Percentiles rank a stretch among this genome's conserved stretches.
Evolutionary conservation across 1,140 invertebrate genomes (phyloP).

Genomic region (Hypothenemus hampei): DNA sequence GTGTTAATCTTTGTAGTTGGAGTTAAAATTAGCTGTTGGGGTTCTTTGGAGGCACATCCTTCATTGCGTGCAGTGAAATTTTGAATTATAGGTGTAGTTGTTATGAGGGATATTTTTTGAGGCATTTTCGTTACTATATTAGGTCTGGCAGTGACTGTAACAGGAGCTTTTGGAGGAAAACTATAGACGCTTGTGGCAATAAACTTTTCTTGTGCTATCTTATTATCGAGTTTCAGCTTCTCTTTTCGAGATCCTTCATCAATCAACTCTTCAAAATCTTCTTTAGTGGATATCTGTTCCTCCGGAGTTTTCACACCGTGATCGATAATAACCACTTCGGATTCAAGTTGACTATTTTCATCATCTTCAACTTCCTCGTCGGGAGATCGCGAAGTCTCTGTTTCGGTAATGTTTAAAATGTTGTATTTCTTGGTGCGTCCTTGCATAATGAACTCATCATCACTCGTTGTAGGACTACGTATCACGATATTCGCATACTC

Average conservation of each 20-base stretch:
- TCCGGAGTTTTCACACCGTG: slow-evolving; percentile 55
- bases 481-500: slow-evolving; percentile 46
- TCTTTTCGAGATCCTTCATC: slow-evolving; percentile 53
- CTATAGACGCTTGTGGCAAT: slow-evolving; percentile 31
- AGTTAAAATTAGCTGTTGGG: slow-evolving; percentile 28
- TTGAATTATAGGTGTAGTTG: slow-evolving; percentile 26
- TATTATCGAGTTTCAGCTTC: slow-evolving; percentile 40
- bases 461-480: slow-evolving; percentile 44
- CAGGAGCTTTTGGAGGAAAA: too few relatives aligned
- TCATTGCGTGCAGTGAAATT: too few relatives aligned
- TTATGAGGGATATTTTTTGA: slow-evolving; percentile 33
- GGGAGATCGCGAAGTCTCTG: slow-evolving; percentile 52
- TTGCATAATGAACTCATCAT: slow-evolving; percentile 42
- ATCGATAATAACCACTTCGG: slow-evolving; percentile 59
- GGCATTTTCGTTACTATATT: slow-evolving; percentile 6
- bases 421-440: slow-evolving; percentile 38
- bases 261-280: slow-evolving; percentile 57
- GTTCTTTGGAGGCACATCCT: slow-evolving; percentile 19
- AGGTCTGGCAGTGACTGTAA: slow-evolving; percentile 22
- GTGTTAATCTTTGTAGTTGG: slow-evolving; percentile 30
- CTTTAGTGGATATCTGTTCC: slow-evolving; percentile 57
- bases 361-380: slow-evolving; percentile 49
- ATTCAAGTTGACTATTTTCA: slow-evolving; percentile 49
- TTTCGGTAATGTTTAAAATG: slow-evolving; percentile 41
- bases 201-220: slow-evolving; percentile 40